These are phyloP conservation scores for Halcyon leucocephala DNA, from an alignment of 2,797 vertebrate species.

Conservation along the genomic window DNA sequence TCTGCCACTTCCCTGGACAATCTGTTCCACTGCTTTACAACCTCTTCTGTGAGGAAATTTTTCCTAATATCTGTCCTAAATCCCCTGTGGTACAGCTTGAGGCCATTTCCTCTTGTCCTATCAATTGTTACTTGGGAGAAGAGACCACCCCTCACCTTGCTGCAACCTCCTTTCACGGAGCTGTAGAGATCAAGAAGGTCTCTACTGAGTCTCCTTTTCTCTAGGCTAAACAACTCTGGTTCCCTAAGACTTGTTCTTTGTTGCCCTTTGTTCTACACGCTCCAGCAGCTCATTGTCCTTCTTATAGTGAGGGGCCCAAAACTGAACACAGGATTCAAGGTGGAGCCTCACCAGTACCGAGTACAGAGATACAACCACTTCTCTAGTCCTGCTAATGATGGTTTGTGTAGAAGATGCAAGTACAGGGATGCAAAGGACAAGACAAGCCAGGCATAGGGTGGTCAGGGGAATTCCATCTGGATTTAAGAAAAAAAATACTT, in stretches of 20 bases:
- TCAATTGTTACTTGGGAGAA: neutral
- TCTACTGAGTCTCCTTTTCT: neutral
- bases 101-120: neutral
- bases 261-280: neutral
- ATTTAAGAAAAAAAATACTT: neutral
- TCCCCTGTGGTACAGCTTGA: neutral
- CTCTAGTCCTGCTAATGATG: rapidly evolving
- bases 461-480: neutral
- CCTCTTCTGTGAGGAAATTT: neutral
- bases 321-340: neutral
- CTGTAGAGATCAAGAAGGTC: neutral
- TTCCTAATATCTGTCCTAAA: neutral
- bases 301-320: neutral
- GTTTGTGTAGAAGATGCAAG: neutral
- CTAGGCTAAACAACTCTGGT: neutral
- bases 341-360: neutral
- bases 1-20: neutral
- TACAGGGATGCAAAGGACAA: neutral
- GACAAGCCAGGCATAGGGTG: neutral
- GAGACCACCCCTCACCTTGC: neutral
- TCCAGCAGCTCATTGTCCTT: neutral
- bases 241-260: neutral
- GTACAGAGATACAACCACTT: neutral
- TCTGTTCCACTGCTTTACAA: neutral
- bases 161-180: neutral